Percentiles rank a stretch among this genome's conserved stretches.
These are phyloP conservation scores for Pseudomyrmex concolor DNA, from an alignment of 1,140 invertebrate species.

Conservation along the genomic window DNA sequence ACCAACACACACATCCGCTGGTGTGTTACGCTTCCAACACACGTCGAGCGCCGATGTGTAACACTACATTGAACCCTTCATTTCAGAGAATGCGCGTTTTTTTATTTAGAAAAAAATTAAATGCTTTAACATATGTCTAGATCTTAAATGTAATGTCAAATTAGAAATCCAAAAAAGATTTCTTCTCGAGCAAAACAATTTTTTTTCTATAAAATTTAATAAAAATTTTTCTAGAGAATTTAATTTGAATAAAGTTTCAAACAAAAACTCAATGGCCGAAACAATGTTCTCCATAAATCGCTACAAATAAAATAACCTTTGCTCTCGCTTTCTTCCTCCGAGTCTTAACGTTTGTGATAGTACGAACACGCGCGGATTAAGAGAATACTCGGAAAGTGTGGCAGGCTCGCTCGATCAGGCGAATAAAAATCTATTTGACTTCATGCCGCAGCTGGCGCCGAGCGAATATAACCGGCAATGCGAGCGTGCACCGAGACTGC, in stretches of 20 bases:
- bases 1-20: slow-evolving; percentile 45
- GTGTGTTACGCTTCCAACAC: slow-evolving; percentile 16
- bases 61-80: slow-evolving; percentile 1
- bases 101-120: no score
- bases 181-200: no score
- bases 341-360: not conserved
- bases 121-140: no score
- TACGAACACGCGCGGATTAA: slow-evolving; percentile 18
- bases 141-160: no score
- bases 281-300: no score
- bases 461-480: slow-evolving; percentile 19
- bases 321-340: not conserved
- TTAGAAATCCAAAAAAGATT: not conserved
- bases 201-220: no score
- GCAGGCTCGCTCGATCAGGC: not conserved
- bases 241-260: no score
- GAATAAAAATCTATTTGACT: slow-evolving; percentile 49
- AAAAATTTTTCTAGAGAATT: no score
- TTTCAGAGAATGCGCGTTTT: not conserved
- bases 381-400: slow-evolving; percentile 35
- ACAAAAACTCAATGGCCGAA: no score
- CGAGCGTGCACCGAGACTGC: slow-evolving; percentile 4
- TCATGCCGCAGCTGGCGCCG: not conserved
- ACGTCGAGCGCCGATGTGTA: slow-evolving; percentile 16
- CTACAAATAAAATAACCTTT: not conserved